Evolutionary conservation across 2,113 vertebrate genomes (phyloP).

Genomic region (Cheilinus undulatus): DNA sequence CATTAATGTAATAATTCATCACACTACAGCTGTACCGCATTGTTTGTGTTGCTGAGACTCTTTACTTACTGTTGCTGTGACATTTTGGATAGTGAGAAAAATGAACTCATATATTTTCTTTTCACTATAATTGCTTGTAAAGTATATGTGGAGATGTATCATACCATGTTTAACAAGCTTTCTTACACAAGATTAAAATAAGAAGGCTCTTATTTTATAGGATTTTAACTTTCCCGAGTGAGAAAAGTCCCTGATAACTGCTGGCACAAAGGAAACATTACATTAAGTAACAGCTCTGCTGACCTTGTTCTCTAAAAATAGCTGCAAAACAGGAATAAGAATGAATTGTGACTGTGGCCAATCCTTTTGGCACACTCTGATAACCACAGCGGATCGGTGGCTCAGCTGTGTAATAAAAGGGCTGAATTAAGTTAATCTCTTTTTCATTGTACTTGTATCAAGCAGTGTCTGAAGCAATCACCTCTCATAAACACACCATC

Average conservation of each 20-base stretch:
- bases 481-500: constrained; percentile 30
- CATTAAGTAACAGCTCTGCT: constrained; percentile 10
- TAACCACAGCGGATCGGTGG: constrained; percentile 35
- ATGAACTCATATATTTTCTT: background rate
- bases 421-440: constrained; percentile 39
- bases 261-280: constrained; percentile 11
- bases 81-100: background rate
- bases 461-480: constrained; percentile 25
- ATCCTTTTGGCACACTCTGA: constrained; percentile 51
- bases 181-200: background rate
- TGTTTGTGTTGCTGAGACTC: background rate
- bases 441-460: constrained; percentile 31
- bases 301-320: constrained; percentile 40
- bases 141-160: background rate
- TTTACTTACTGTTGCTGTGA: background rate
- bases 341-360: constrained; percentile 24
- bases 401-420: constrained; percentile 58
- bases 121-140: background rate
- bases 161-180: background rate
- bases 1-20: background rate
- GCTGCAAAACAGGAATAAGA: constrained; percentile 36
- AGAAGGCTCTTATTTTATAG: too few relatives aligned
- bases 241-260: background rate
- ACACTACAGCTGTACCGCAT: background rate
- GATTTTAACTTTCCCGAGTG: background rate